Base-by-base conservation (phyloP, 2,888 invertebrate genomes). In the Calephelis perditalis region DNA sequence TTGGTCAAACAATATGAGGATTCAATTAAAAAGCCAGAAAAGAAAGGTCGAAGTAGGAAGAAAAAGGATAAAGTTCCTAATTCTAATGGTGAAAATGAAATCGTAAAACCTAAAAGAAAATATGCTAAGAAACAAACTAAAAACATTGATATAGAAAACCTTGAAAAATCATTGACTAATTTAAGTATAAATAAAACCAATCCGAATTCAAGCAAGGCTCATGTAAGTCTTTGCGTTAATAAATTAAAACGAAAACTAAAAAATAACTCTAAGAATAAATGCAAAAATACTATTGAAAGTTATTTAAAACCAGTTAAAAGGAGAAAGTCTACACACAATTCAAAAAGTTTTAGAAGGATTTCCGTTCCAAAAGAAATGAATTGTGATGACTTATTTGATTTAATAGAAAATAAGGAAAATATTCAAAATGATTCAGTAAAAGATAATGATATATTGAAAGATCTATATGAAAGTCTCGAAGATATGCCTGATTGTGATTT, bases 1-100 rank as follows among this genome's bases (percentile, higher is more conserved):
- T 63, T 95, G 61, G 94, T 94, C 0, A 83, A 92, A 56, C 74
- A 74, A 3, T 95, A 91, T 69, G 90, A 93, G 67, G 91, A 91
- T 64, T 83, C 85, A 4, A 84, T 89, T 43, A 91, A 93, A 64
- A 92, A 93, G 78, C 88, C 91, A 71, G 87, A 84, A 69, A 78
- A 82, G 69, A 86, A 86, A 67, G 72, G 74, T 5, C 76, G 73
- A 69, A 68, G 70, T 26, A 74, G 72, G 59, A 77, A 77, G 70
- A 83, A 72, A 52, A 81, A 77, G 64, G 77, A 79, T 3, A 75
- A 75, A 1, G 76, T 74, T 7, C 36, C 58, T 1, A 76, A 74
- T 5, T 15, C 46, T 49, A n/a, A 57, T 12, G 77, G 70, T 61
- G 76, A 77, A 47, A 72, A 70, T 26, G 75, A 76, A 67, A 71